Evolutionary conservation across 2,888 invertebrate species (phyloP), one percentile per base, ranked within the genome.

Genomic region (Orchestes rusci): DNA sequence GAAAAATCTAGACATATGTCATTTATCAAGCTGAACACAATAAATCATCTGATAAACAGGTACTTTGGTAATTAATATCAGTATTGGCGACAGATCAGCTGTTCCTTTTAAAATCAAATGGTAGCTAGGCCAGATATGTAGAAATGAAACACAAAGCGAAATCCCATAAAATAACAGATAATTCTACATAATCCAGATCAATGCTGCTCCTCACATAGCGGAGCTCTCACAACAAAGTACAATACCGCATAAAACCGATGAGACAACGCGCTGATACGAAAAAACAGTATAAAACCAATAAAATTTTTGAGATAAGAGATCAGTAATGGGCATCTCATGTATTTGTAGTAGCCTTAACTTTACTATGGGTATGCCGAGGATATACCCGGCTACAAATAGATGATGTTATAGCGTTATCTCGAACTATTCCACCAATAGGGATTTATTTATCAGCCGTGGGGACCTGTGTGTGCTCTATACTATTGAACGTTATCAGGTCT

Each of bases 381-480:
- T 28, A 27, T 45, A 29, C 47, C 33, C 48, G 58, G 57, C 56
- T 63, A 63, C 64, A 65, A 65, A 64, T 64, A 61, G 62, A 61
- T 59, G 59, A 62, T 62, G 57, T 60, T 59, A 56, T 39, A 56
- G 57, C 52, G 59, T 61, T 61, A 60, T 61, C 62, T 62, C 53
- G 28, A 50, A 53, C 57, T 55, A 55, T 57, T 57, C 60, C 60
- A 56, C 59, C 63, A 60, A 63, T 63, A 60, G 61, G 62, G 62
- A 65, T 65, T 65, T 65, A 65, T 64, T 63, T 65, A 65, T 65
- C 63, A 60, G 61, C 42, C 42, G 45, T 43, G 53, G 54, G 56
- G 52, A 10, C 18, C 53, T 54, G 55, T 53, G 41, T 48, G 38
- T 38, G 44, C 45, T 55, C 44, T 51, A 48, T 49, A 50, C 57